Evolutionary conservation across 2,113 vertebrate species (phyloP).

Genomic region (Neolamprologus sp.): DNA sequence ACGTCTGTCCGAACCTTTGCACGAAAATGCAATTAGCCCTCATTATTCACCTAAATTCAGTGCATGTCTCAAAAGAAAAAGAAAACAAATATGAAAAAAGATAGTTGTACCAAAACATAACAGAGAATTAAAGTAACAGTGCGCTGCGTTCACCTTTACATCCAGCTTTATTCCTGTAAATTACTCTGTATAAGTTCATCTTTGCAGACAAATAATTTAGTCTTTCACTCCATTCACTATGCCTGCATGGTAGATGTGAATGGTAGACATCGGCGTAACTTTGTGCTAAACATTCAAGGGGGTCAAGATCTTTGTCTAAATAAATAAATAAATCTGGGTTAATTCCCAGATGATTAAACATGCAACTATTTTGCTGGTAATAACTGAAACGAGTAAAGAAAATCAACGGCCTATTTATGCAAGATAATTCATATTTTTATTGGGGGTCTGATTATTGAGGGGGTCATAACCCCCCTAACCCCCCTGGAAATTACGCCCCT

Average conservation of each 20-base stretch:
- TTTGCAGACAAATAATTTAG: background rate
- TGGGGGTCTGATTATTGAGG: background rate
- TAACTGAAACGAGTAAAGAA: background rate
- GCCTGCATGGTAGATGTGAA: background rate
- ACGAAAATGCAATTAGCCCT: background rate
- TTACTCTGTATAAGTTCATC: background rate
- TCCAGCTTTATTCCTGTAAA: background rate
- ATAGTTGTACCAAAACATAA: background rate
- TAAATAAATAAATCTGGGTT: background rate
- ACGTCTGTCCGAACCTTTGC: background rate
- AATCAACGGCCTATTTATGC: background rate
- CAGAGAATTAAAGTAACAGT: background rate
- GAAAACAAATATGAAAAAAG: background rate
- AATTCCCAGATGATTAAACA: background rate
- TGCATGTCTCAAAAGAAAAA: background rate
- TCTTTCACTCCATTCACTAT: background rate
- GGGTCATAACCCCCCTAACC: background rate
- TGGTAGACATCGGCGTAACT: background rate
- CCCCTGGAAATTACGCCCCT: background rate
- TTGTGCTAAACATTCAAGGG: fast-evolving
- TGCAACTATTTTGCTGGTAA: background rate
- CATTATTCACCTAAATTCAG: background rate
- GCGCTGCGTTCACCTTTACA: background rate
- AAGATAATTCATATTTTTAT: background rate
- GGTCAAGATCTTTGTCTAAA: background rate